Percentiles rank a stretch among this genome's conserved stretches.
Evolutionary conservation across 2,888 invertebrate species (phyloP).

Genomic region (Leptarthrus brevirostris): DNA sequence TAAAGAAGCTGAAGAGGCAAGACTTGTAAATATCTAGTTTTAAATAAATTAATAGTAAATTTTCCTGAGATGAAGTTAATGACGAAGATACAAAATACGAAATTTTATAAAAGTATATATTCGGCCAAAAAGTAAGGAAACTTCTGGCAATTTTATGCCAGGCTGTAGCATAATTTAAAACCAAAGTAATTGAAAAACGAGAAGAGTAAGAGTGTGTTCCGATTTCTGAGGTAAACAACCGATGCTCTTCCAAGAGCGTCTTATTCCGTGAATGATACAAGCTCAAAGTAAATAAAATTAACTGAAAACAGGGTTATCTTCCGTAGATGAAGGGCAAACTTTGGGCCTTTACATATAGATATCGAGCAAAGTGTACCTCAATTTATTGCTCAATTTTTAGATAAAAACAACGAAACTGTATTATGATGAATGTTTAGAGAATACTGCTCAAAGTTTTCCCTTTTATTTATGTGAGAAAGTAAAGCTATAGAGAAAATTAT

Average conservation of each 20-base stretch:
- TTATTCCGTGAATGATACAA: conserved; percentile 45
- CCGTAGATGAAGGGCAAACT: conserved; percentile 27
- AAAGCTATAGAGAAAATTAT: conserved; percentile 13
- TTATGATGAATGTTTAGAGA: too few species aligned
- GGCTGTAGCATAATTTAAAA: conserved; percentile 22
- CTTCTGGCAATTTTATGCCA: conserved; percentile 50
- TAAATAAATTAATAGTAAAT: conserved; percentile 26
- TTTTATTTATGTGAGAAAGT: conserved; percentile 18
- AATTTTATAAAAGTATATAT: conserved; percentile 38
- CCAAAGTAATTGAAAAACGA: background rate
- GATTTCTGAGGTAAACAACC: background rate
- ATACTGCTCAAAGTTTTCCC: conserved; percentile 22
- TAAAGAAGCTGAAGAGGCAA: conserved; percentile 9
- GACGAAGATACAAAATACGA: conserved; percentile 18
- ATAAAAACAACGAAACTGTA: background rate
- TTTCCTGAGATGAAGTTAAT: conserved; percentile 25
- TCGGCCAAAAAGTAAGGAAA: conserved; percentile 27
- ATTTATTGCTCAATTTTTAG: conserved; percentile 20
- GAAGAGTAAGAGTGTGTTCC: background rate
- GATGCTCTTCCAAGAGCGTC: conserved; percentile 17
- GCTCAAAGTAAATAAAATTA: conserved; percentile 17
- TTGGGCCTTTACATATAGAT: too few species aligned
- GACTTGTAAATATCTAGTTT: conserved; percentile 41
- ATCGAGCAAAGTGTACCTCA: too few species aligned
- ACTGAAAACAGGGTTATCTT: conserved; percentile 39